Evolutionary conservation across 2,113 vertebrate genomes (phyloP).

Genomic region (Phrynosoma platyrhinos): DNA sequence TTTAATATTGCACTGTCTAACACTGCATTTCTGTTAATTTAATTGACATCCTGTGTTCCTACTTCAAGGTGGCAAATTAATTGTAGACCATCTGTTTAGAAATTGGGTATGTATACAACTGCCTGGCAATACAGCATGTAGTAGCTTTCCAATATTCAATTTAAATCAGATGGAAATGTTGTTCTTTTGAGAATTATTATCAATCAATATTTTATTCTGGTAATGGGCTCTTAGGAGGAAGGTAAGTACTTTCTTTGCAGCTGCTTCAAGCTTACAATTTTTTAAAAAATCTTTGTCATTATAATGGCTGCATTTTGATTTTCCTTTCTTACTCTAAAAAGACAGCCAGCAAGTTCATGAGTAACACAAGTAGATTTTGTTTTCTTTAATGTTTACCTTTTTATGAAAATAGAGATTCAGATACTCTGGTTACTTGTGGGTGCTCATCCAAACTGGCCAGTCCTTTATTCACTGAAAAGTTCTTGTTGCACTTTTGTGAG

Average conservation of each 20-base stretch:
- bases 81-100: conserved; percentile 58
- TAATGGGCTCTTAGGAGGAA: conserved; percentile 22
- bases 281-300: conserved; percentile 24
- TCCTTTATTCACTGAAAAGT: neutral
- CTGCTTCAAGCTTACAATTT: conserved; percentile 20
- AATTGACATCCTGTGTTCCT: conserved; percentile 60
- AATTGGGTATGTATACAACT: conserved; percentile 33
- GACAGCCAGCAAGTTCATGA: neutral
- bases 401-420: neutral
- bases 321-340: neutral
- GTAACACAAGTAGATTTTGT: conserved; percentile 1
- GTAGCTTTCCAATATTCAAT: conserved; percentile 41
- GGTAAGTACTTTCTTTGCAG: conserved; percentile 22
- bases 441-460: conserved; percentile 13
- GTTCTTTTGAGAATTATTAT: neutral
- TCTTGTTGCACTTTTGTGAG: neutral
- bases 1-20: conserved; percentile 40
- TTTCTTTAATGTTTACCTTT: neutral
- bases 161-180: conserved; percentile 36
- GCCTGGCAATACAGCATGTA: neutral
- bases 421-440: neutral
- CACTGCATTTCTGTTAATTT: conserved; percentile 51
- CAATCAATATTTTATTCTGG: conserved; percentile 29
- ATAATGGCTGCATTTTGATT: conserved; percentile 11
- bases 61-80: conserved; percentile 63